Evolutionary conservation across 2,888 invertebrate genomes (phyloP), one percentile per base, ranked within the genome.

Genomic region (Liopterus haemorrhoidalis): DNA sequence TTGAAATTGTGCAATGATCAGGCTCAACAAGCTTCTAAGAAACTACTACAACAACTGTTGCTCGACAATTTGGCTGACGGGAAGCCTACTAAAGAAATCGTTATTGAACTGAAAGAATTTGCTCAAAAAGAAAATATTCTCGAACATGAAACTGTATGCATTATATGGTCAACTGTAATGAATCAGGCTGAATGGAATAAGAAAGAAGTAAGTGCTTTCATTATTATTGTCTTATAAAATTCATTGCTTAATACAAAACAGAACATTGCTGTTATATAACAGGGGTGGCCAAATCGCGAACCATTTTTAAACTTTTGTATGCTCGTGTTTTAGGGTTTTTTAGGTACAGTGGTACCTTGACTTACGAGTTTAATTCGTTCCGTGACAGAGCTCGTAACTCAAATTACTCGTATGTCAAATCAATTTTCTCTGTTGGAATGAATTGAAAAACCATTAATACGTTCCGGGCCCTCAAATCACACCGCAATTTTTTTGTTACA

Each of bases 111-210:
- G 53, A 82, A 85, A 58, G 94, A 95, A 65, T 83, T 88, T 74
- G 85, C 90, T 57, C 70, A 72, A 59, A 85, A 85, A 66, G 81
- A 85, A 69, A 75, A 76, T 69, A 88, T 96, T 63, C 84, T 85
- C 41, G 95, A 95, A 69, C 87, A 91, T 66, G 95, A 95, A 72
- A 82, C 57, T 24, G 65, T 67, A 25, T 68, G 67, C 54, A 69
- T 69, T 49, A 63, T 94, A 60, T 96, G 95, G 95, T 83, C 81
- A 55, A 90, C 91, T 54, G 82, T 96, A 59, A 96, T 96, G 95
- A 82, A 85, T 41, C 84, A 89, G 60, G 89, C 91, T 48, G 95
- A 96, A 71, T 96, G 95, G 96, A 96, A 94, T 71, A 96, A 96
- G 71, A 96, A 96, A 67, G 96, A 96, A 57, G 67, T 66, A 49